Conservation (phyloP, 2,888 invertebrate genomes). For the Tuberolachnus salignus region DNA sequence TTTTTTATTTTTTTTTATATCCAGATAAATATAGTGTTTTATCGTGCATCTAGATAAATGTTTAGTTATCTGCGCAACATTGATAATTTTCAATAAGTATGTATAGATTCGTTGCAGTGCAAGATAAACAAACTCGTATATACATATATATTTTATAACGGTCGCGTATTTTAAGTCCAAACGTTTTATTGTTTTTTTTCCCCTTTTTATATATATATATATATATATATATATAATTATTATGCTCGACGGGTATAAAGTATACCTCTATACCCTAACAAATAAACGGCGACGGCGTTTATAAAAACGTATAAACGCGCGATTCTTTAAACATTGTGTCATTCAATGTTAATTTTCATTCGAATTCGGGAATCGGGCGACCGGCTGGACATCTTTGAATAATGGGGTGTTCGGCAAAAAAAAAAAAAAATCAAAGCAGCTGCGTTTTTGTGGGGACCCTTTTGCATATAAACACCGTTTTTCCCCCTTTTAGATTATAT, state of each 20-base stretch:
- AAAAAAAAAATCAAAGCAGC: constrained; percentile 56
- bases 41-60: no score
- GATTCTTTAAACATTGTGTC: constrained; percentile 42
- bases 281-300: neutral
- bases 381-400: constrained; percentile 57
- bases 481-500: constrained; percentile 30
- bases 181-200: neutral
- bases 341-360: constrained; percentile 52
- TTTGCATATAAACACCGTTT: constrained; percentile 56
- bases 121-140: no score
- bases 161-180: no score
- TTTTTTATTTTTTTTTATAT: no score
- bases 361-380: constrained; percentile 48
- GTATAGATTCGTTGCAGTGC: no score
- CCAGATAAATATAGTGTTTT: no score
- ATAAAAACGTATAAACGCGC: neutral
- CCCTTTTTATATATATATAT: no score
- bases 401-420: constrained; percentile 38
- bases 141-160: no score
- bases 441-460: constrained; percentile 56
- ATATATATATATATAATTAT: no score
- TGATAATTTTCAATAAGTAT: no score
- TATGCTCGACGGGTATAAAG: neutral
- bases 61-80: no score
- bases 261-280: no score